Conservation (phyloP, 2,888 invertebrate species). For the Megalurothrips usitatus region DNA sequence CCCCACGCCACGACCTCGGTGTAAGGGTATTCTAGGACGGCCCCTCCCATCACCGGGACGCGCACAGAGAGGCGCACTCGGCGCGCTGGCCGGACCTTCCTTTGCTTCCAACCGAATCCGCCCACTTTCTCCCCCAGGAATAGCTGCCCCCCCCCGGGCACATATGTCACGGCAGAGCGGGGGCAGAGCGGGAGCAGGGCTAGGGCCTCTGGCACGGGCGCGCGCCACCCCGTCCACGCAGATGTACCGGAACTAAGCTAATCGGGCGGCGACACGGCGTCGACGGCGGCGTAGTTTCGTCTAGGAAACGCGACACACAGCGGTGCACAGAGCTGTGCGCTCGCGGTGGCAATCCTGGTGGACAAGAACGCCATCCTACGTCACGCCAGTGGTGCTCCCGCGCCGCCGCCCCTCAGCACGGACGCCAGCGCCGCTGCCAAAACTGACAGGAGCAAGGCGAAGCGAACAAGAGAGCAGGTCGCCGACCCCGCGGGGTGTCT, state of each 20-base stretch:
- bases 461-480: too few species aligned
- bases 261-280: not conserved
- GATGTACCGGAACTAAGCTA: not conserved
- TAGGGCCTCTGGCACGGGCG: not conserved
- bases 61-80: not conserved
- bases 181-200: too few species aligned
- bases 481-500: too few species aligned
- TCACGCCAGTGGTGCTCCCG: not conserved
- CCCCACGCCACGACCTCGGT: too few species aligned
- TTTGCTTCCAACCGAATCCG: slow-evolving; percentile 4
- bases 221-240: not conserved
- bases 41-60: not conserved
- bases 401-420: too few species aligned
- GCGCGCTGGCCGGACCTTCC: not conserved
- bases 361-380: not conserved
- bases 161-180: not conserved
- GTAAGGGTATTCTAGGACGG: too few species aligned
- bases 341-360: not conserved
- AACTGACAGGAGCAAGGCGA: too few species aligned
- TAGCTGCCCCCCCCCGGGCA: not conserved
- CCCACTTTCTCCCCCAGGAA: slow-evolving; percentile 13
- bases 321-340: not conserved
- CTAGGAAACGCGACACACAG: not conserved
- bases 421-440: too few species aligned
- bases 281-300: not conserved